A percentile compares a stretch with the other conserved stretches of the same genome.
Evolutionary conservation across 1,140 invertebrate species (phyloP).

Genomic region (Mizuhopecten yessoensis): DNA sequence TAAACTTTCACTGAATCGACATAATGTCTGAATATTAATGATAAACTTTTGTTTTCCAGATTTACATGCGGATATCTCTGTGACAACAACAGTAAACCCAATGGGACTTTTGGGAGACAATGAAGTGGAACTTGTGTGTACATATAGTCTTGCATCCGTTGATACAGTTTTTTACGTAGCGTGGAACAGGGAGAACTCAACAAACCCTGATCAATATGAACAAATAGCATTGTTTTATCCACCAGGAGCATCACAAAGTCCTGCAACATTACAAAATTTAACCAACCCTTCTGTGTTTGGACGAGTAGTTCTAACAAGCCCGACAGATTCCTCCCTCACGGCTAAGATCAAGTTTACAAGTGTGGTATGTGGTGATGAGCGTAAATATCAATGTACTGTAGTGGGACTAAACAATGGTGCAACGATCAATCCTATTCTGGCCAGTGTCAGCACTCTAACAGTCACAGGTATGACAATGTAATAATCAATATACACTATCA

Average conservation of each 20-base stretch:
- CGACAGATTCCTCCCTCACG: not conserved
- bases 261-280: not conserved
- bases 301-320: not conserved
- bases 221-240: conserved; percentile 14
- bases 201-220: not conserved
- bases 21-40: no score
- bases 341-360: not conserved
- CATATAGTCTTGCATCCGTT: not conserved
- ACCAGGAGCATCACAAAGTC: not conserved
- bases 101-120: not conserved
- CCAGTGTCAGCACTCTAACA: not conserved
- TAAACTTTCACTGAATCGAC: no score
- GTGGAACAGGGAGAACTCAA: not conserved
- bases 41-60: not conserved
- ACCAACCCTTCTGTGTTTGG: not conserved
- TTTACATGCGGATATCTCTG: not conserved
- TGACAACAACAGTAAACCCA: not conserved
- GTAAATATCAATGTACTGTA: not conserved
- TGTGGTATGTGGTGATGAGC: not conserved
- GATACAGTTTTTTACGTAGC: not conserved
- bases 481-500: not conserved
- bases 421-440: no score
- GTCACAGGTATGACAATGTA: not conserved
- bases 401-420: not conserved
- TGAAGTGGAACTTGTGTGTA: conserved; percentile 18